Evolutionary conservation across 1,140 invertebrate species (phyloP), one percentile per base, ranked within the genome.

Genomic region (Zaprionus ghesquierei): DNA sequence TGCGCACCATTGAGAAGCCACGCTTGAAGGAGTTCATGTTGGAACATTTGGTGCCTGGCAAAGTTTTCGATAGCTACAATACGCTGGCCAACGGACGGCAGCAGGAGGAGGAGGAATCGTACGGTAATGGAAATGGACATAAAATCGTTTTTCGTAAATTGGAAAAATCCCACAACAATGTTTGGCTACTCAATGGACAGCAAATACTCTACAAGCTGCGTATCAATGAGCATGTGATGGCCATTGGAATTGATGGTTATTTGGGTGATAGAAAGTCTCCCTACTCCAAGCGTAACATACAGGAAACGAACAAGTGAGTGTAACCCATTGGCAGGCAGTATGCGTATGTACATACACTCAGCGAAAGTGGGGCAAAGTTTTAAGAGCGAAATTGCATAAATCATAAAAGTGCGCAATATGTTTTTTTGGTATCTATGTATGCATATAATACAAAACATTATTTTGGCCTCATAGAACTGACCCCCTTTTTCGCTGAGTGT

Each of bases 1-100:
- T 93, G 55, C 93, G 92, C 13, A 92, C 82, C 18, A 92, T 93
- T 62, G 92, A 93, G 54, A 91, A 92, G 35, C 92, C 93, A 23
- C 92, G 87, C 15, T 79, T 94, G 4, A 94, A 94, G 76, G 93
- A 93, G 68, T 91, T 94, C 55, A 90, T 94, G 54, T 78, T 94
- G 68, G 93, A 94, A 61, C 94, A 94, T 81, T 92, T 94, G 66
- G 92, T 94, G 33, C 90, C 92, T 3, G 93, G 93, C 41, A 92
- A 92, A 66, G 90, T 92, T 46, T 93, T 93, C 63, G 93, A 93
- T 58, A 94, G 93, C n/a, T 90, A 94, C 31, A 86, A 72, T 50
- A 49, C 64, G 10, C 61, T 50, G 27, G 90, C 92, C 27, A 93
- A 93, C 5, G 92, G 75, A 69, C 41, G 41, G 6, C 69, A 79